A percentile compares a stretch with the other conserved stretches of the same genome.
These are phyloP conservation scores for Sceliomorpha sp. DNA, from an alignment of 2,888 invertebrate species.

Conservation along the genomic window DNA sequence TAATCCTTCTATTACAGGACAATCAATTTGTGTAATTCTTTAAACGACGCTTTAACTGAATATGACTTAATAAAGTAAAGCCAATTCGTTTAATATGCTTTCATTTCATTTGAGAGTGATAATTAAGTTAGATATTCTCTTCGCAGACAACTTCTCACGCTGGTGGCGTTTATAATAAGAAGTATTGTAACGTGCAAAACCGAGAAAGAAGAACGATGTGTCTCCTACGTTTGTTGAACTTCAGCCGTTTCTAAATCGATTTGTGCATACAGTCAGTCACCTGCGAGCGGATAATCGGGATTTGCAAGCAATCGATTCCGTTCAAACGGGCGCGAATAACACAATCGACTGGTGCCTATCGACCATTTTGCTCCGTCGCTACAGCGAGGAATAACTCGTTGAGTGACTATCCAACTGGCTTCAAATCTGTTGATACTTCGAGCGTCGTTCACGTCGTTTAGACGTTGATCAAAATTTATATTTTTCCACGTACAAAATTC, in stretches of 20 bases:
- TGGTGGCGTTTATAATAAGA: too few relatives aligned
- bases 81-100: too few relatives aligned
- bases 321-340: constrained; percentile 56
- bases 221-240: constrained; percentile 29
- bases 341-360: constrained; percentile 54
- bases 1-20: too few relatives aligned
- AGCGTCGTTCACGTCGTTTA: constrained; percentile 21
- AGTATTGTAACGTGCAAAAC: too few relatives aligned
- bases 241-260: constrained; percentile 31
- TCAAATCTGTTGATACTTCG: constrained; percentile 35
- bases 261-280: constrained; percentile 48
- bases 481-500: constrained; percentile 34
- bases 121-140: too few relatives aligned
- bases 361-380: constrained; percentile 51
- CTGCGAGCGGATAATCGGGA: constrained; percentile 67
- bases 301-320: constrained; percentile 62
- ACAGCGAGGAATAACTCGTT: constrained; percentile 31
- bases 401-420: constrained; percentile 40
- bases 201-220: constrained; percentile 18
- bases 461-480: constrained; percentile 45
- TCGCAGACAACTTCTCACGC: too few relatives aligned
- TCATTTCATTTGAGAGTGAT: too few relatives aligned
- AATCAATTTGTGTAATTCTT: too few relatives aligned
- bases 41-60: too few relatives aligned
- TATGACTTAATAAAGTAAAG: too few relatives aligned